Percentiles rank a stretch among this genome's conserved stretches.
Evolutionary conservation across 2,888 invertebrate species (phyloP).

Genomic region (Cheilosia pagana): DNA sequence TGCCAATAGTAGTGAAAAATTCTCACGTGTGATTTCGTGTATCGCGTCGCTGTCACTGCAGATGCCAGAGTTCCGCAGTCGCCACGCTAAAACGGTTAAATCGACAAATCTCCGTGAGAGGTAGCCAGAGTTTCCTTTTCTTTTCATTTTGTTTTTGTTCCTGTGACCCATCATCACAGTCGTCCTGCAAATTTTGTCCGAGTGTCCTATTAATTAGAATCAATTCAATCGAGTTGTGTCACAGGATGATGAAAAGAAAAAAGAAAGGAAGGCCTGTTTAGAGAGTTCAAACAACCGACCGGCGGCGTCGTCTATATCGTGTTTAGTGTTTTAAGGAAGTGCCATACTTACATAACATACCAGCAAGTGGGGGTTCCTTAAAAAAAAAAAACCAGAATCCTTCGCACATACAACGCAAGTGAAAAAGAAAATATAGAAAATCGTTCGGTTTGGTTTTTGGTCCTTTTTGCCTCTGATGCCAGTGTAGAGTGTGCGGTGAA

Average conservation of each 20-base stretch:
- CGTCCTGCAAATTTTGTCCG: not conserved
- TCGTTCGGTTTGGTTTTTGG: conserved; percentile 13
- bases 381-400: not conserved
- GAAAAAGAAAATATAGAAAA: not conserved
- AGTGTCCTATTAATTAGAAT: not conserved
- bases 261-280: conserved; percentile 51
- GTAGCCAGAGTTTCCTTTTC: not conserved
- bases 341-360: conserved; percentile 57
- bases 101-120: conserved; percentile 4
- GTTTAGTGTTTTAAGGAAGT: conserved; percentile 8
- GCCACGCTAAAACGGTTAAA: conserved; percentile 57
- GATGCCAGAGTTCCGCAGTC: conserved; percentile 72
- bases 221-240: conserved; percentile 5
- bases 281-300: conserved; percentile 37
- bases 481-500: conserved; percentile 27
- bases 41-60: conserved; percentile 63
- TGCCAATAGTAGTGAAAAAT: conserved; percentile 55
- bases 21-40: conserved; percentile 64
- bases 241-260: conserved; percentile 61
- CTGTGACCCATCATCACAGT: not conserved
- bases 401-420: conserved; percentile 6
- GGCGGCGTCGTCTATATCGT: conserved; percentile 21
- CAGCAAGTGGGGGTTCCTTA: conserved; percentile 7
- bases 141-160: not conserved
- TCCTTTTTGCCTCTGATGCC: conserved; percentile 2